phyloP scores from a whole-genome alignment of 2,888 invertebrate genomes.

The Agrochola macilenta region DNA sequence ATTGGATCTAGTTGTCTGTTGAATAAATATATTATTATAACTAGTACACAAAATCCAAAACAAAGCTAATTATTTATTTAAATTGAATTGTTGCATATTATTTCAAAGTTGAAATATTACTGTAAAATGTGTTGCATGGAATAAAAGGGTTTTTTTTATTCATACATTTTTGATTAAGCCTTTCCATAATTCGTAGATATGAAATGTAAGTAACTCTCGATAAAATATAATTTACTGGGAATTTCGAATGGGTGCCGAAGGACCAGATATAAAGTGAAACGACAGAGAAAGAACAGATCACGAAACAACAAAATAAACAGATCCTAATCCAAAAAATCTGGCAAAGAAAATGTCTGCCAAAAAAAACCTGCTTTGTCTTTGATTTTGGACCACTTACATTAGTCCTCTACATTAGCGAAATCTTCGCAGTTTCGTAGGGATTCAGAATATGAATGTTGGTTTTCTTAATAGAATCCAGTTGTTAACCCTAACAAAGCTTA shows the following conservation, averaged over 20 bases:
- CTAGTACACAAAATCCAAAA: too few relatives aligned
- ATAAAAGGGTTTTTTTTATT: too few relatives aligned
- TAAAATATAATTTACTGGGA: neutral
- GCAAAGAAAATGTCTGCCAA: too few relatives aligned
- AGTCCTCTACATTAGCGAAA: neutral
- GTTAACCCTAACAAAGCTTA: neutral
- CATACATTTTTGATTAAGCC: neutral
- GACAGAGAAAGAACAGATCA: neutral
- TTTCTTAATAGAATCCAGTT: neutral
- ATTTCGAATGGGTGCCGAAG: neutral
- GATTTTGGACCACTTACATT: neutral
- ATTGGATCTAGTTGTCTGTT: too few relatives aligned
- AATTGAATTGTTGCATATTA: too few relatives aligned
- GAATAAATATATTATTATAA: too few relatives aligned
- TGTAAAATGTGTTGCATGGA: too few relatives aligned
- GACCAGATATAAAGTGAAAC: neutral
- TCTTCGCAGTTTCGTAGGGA: neutral
- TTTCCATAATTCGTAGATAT: neutral
- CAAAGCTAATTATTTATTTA: too few relatives aligned
- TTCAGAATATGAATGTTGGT: neutral
- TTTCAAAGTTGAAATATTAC: too few relatives aligned
- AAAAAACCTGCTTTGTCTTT: neutral
- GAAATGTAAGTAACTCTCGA: neutral
- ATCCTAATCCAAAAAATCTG: neutral
- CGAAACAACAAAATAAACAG: neutral